phyloP scores from a whole-genome alignment of 2,888 invertebrate species.

The Petrophora chlorosata region DNA sequence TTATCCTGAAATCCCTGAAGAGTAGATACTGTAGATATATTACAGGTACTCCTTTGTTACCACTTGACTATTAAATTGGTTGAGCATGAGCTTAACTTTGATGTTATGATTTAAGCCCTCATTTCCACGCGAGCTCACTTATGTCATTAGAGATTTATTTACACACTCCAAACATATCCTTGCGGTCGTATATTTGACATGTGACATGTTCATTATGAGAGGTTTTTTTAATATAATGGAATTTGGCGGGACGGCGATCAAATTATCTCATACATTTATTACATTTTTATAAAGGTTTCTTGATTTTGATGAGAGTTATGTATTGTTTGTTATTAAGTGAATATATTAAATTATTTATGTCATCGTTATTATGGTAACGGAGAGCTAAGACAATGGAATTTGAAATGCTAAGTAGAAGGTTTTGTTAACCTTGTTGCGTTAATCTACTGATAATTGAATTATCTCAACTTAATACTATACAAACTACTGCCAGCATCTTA shows the following conservation, averaged over 20 bases:
- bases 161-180: slow-evolving; percentile 8
- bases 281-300: neutral
- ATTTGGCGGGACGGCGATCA: neutral
- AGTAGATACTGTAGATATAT: no score
- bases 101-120: slow-evolving; percentile 11
- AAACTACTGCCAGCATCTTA: no score
- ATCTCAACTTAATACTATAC: no score
- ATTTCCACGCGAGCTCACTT: slow-evolving; percentile 7
- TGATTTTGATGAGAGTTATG: no score
- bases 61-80: neutral
- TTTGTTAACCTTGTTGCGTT: no score
- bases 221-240: slow-evolving; percentile 3
- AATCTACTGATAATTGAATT: no score
- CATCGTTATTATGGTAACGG: no score
- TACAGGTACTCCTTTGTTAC: neutral
- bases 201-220: slow-evolving; percentile 7
- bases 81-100: slow-evolving; percentile 6
- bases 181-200: slow-evolving; percentile 16
- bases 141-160: slow-evolving; percentile 16
- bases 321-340: no score
- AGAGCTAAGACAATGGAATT: no score
- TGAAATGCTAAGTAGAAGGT: no score
- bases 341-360: no score
- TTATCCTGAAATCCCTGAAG: no score
- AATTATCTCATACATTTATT: neutral